Percentiles rank a stretch among this genome's conserved stretches.
These are phyloP conservation scores for Apodemia hepburni DNA, from an alignment of 2,888 invertebrate genomes.

Conservation along the genomic window DNA sequence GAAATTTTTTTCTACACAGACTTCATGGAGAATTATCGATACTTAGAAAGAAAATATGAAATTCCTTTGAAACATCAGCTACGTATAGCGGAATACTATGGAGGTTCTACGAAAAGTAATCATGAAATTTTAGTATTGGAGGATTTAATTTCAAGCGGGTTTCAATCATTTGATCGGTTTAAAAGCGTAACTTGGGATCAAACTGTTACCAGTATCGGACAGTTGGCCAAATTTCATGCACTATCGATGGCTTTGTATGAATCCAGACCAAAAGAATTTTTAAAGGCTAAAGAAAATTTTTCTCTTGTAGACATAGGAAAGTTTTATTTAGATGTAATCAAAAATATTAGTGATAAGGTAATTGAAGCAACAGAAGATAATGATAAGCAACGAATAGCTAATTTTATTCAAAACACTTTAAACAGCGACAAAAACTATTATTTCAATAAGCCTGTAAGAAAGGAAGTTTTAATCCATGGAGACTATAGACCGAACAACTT, in stretches of 20 bases:
- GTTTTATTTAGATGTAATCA: neutral
- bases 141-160: slow-evolving; percentile 39
- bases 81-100: slow-evolving; percentile 37
- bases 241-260: slow-evolving; percentile 42
- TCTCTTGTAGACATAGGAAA: no score
- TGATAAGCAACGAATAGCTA: slow-evolving; percentile 1
- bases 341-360: neutral
- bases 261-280: slow-evolving; percentile 15
- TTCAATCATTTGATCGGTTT: slow-evolving; percentile 38
- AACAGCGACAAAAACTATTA: slow-evolving; percentile 5
- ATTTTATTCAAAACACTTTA: slow-evolving; percentile 8
- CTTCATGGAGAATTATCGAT: slow-evolving; percentile 28
- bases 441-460: slow-evolving; percentile 27
- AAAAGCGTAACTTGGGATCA: slow-evolving; percentile 42
- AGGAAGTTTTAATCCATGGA: slow-evolving; percentile 42
- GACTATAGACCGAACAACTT: slow-evolving; percentile 41
- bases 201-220: slow-evolving; percentile 34
- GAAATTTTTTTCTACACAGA: slow-evolving; percentile 33
- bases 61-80: slow-evolving; percentile 35
- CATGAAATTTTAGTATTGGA: slow-evolving; percentile 48
- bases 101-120: slow-evolving; percentile 28
- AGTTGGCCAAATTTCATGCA: slow-evolving; percentile 48
- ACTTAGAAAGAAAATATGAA: slow-evolving; percentile 29
- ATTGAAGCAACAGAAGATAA: slow-evolving; percentile 16
- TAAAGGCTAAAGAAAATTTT: slow-evolving; percentile 6